These are phyloP conservation scores for Pissodes strobi DNA, from an alignment of 1,140 invertebrate species.

Conservation along the genomic window DNA sequence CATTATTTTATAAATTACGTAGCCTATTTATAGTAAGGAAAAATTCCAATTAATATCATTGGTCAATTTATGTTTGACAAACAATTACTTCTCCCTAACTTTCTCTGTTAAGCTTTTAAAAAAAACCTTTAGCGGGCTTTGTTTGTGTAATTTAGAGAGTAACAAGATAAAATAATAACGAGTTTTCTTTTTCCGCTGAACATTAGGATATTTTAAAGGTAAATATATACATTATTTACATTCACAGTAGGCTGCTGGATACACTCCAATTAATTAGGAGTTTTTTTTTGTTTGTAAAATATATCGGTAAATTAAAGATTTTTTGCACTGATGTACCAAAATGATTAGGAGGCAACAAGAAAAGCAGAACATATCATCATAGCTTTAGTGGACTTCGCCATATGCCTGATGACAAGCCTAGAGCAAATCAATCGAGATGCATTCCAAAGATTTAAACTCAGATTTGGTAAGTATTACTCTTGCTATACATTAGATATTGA, in stretches of 20 bases:
- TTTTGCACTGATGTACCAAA: too few species aligned
- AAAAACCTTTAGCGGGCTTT: too few species aligned
- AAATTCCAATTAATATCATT: too few species aligned
- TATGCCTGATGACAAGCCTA: constrained; percentile 87
- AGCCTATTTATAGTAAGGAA: too few species aligned
- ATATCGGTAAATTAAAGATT: too few species aligned
- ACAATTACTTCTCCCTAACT: neutral
- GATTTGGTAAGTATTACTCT: constrained; percentile 73
- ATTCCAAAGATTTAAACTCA: constrained; percentile 91
- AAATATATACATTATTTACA: neutral
- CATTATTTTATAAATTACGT: too few species aligned
- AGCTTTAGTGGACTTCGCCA: constrained; percentile 91
- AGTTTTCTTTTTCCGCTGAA: neutral
- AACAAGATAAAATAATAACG: too few species aligned
- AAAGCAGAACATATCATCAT: constrained; percentile 87
- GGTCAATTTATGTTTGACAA: neutral
- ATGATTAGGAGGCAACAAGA: constrained; percentile 71
- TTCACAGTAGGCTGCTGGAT: too few species aligned
- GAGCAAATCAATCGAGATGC: constrained; percentile 96
- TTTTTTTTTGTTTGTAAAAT: too few species aligned
- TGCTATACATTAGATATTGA: too few species aligned
- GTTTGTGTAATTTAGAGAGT: too few species aligned
- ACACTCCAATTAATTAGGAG: too few species aligned
- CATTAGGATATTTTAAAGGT: constrained; percentile 39
- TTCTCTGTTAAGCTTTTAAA: neutral